Percentiles rank a stretch among this genome's conserved stretches.
Evolutionary conservation across 35 echinoderm and acorn worm genomes (phyloP).

Genomic region (Ptychodera flava): DNA sequence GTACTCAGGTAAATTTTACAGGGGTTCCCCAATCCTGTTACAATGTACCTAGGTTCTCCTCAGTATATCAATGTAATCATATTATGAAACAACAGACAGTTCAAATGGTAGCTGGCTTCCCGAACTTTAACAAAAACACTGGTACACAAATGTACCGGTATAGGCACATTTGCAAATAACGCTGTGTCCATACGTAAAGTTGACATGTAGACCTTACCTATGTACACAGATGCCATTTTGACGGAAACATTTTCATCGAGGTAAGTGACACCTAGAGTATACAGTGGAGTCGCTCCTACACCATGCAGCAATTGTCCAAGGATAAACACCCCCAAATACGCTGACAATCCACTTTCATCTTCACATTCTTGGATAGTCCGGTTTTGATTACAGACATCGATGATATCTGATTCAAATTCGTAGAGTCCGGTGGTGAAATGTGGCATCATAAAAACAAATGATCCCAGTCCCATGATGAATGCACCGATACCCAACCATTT

Average conservation of each 20-base stretch:
- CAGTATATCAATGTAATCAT: too few species aligned
- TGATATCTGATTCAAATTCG: slow-evolving; percentile 50
- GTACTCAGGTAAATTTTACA: too few species aligned
- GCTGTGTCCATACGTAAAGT: too few species aligned
- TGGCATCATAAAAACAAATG: slow-evolving; percentile 69
- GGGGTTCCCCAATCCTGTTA: too few species aligned
- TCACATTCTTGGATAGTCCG: slow-evolving; percentile 29
- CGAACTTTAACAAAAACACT: too few species aligned
- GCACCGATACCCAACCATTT: slow-evolving; percentile 62
- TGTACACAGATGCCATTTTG: slow-evolving; percentile 44
- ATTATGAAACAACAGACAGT: too few species aligned
- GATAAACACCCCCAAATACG: slow-evolving; percentile 59
- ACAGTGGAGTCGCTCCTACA: slow-evolving; percentile 65
- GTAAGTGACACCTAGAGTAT: slow-evolving; percentile 68
- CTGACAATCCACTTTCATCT: slow-evolving; percentile 4
- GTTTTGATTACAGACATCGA: slow-evolving; percentile 60
- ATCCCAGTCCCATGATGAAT: slow-evolving; percentile 66
- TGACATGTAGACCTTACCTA: too few species aligned
- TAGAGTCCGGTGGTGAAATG: slow-evolving; percentile 73
- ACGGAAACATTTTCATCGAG: slow-evolving; percentile 59
- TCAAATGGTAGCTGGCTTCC: too few species aligned
- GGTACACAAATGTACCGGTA: too few species aligned
- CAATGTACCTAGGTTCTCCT: too few species aligned
- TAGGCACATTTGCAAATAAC: too few species aligned
- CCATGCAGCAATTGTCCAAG: slow-evolving; percentile 67